phyloP scores from a whole-genome alignment of 2,888 invertebrate genomes.

The Drosophila prostipennis region DNA sequence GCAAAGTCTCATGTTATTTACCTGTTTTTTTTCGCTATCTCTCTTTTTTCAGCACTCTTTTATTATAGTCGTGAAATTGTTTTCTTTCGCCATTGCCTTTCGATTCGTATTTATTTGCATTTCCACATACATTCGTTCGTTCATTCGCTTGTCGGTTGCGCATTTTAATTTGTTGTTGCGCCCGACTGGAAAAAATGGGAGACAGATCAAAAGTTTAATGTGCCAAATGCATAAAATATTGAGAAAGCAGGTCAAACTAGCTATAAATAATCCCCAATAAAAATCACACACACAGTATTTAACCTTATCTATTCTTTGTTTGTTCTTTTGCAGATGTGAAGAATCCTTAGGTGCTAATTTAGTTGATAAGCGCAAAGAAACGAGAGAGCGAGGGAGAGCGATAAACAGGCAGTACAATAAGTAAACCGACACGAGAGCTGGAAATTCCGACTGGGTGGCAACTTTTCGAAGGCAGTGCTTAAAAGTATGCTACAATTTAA shows the following conservation, averaged over 20 bases:
- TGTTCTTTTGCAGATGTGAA: conserved; percentile 82
- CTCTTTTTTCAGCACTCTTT: conserved; percentile 1
- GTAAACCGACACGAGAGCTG: conserved; percentile 21
- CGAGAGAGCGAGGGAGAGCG: conserved; percentile 12
- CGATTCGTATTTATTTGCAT: conserved; percentile 37
- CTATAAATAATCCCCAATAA: conserved; percentile 20
- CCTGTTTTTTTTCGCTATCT: conserved; percentile 4
- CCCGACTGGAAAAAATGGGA: conserved; percentile 27
- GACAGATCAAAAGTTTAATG: conserved; percentile 58
- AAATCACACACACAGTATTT: conserved; percentile 3
- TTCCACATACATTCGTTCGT: conserved; percentile 17
- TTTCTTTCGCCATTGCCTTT: conserved; percentile 22
- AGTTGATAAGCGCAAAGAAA: conserved; percentile 81
- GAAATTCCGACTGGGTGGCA: conserved; percentile 60
- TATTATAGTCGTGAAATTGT: conserved; percentile 29
- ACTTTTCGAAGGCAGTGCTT: conserved; percentile 44
- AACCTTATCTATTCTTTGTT: conserved; percentile 25
- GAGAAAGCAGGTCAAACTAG: conserved; percentile 45
- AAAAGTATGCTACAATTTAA: conserved; percentile 66
- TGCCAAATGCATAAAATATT: conserved; percentile 66
- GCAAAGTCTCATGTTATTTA: conserved; percentile 4
- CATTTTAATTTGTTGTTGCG: conserved; percentile 34
- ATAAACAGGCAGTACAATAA: conserved; percentile 61
- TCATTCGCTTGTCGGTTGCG: conserved; percentile 16
- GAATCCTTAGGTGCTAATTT: conserved; percentile 84